Conservation (phyloP, 2,113 vertebrate species). For the Oreochromis niloticus region DNA sequence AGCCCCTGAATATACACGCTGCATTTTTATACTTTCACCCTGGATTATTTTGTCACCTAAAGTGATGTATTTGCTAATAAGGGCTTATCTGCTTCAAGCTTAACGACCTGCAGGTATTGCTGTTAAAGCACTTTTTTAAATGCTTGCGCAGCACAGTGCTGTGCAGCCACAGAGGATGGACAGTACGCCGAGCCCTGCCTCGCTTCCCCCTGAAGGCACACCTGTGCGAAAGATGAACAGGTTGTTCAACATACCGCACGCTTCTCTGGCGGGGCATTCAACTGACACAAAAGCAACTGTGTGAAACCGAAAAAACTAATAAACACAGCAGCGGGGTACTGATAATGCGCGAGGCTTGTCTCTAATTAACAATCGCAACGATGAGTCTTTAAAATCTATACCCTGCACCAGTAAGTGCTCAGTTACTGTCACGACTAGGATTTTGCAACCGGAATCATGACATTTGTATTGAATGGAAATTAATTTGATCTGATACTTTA, state of each 20-base stretch:
- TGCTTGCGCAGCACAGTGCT: background rate
- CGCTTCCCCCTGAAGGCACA: conserved; percentile 4
- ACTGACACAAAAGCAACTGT: background rate
- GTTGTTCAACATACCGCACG: conserved; percentile 53
- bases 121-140: background rate
- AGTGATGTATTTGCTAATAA: background rate
- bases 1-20: background rate
- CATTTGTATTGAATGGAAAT: background rate
- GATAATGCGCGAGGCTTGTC: background rate
- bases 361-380: background rate
- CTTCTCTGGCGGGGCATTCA: background rate
- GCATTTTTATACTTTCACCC: background rate
- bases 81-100: background rate
- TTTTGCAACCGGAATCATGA: background rate
- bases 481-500: background rate
- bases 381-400: background rate
- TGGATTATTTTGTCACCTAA: background rate
- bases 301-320: background rate
- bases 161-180: background rate
- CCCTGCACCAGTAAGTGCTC: background rate
- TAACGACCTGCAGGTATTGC: background rate
- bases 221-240: conserved; percentile 52
- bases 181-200: background rate
- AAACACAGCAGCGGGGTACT: background rate
- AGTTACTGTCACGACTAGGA: background rate